These are phyloP conservation scores for Phanerotoma sp. DNA, from an alignment of 2,888 invertebrate species.

Conservation along the genomic window DNA sequence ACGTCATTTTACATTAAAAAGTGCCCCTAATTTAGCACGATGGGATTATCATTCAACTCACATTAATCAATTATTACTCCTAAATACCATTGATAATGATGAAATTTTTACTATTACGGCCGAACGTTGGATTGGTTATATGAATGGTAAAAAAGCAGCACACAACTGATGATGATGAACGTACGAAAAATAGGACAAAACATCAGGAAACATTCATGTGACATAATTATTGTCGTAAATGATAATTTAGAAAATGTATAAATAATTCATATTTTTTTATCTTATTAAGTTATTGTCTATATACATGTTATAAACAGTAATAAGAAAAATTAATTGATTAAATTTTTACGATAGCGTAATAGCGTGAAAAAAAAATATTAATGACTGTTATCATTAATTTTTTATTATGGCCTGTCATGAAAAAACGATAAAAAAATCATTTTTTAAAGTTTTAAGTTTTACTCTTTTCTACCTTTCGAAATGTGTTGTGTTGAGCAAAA, in stretches of 20 bases:
- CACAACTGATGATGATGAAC: constrained; percentile 73
- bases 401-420: background rate
- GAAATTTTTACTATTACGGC: constrained; percentile 81
- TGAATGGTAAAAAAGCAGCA: constrained; percentile 90
- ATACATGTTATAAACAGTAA: no score
- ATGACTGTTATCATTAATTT: background rate
- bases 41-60: constrained; percentile 99
- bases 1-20: constrained; percentile 85
- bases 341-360: no score
- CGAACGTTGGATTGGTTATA: constrained; percentile 91
- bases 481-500: no score
- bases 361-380: no score
- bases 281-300: no score
- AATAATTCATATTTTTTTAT: no score
- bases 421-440: background rate
- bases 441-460: background rate
- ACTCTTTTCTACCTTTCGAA: constrained; percentile 4
- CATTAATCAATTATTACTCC: constrained; percentile 88
- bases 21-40: constrained; percentile 91
- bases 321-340: no score
- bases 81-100: constrained; percentile 83
- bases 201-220: no score
- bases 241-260: no score
- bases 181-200: no score
- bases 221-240: no score